A percentile compares a stretch with the other conserved stretches of the same genome.
These are phyloP conservation scores for Dicerorhinus sumatrensis DNA, from an alignment of 2,113 vertebrate genomes.

Conservation along the genomic window DNA sequence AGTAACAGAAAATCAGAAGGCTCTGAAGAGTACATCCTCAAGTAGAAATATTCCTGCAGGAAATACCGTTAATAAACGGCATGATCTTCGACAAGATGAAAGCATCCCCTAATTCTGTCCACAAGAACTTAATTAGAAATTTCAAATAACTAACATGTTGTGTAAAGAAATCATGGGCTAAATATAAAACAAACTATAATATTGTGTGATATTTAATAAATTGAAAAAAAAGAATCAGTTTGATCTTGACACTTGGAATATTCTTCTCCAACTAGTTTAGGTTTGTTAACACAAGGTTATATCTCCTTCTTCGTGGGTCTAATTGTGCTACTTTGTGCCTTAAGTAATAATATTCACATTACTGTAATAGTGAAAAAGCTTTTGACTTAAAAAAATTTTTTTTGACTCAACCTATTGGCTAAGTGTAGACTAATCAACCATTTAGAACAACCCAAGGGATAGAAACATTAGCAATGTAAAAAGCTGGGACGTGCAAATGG, in stretches of 20 bases:
- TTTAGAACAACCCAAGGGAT: neutral
- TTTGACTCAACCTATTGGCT: neutral
- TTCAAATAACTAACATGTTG: neutral
- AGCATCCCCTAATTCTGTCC: neutral
- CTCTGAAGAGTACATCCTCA: neutral
- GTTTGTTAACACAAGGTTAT: neutral
- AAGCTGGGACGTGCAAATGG: neutral
- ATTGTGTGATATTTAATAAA: neutral
- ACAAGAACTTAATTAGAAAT: constrained; percentile 19
- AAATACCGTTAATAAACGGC: constrained; percentile 2
- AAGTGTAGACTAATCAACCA: neutral
- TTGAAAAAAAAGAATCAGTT: neutral
- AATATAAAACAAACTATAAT: neutral
- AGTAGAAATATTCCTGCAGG: neutral
- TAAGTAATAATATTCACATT: neutral
- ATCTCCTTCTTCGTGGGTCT: neutral
- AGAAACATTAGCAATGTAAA: neutral
- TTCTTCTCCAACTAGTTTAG: neutral
- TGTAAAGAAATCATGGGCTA: neutral
- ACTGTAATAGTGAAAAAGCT: neutral
- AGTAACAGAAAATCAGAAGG: neutral
- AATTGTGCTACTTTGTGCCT: neutral
- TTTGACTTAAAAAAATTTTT: neutral
- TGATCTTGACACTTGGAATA: neutral
- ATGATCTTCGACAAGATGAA: constrained; percentile 8